phyloP scores from a whole-genome alignment of 2,888 invertebrate species.

The Hydraecia micacea region DNA sequence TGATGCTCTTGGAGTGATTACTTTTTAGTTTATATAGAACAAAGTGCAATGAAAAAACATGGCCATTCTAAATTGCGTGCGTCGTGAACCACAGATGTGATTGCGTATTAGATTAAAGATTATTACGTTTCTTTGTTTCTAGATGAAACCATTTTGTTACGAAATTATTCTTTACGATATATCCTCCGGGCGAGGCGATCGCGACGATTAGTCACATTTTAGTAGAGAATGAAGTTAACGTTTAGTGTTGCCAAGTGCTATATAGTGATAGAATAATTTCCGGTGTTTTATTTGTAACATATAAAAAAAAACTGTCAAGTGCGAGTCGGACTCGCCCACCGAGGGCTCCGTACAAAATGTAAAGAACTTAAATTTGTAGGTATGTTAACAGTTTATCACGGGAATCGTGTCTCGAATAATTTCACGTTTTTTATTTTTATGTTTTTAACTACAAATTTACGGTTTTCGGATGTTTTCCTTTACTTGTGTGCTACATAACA shows the following conservation, averaged over 20 bases:
- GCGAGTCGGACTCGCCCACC: too few species aligned
- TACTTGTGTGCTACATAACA: too few species aligned
- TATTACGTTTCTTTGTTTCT: slow-evolving; percentile 52
- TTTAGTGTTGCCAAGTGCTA: background rate
- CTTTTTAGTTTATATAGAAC: too few species aligned
- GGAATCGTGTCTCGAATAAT: too few species aligned
- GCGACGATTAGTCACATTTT: slow-evolving; percentile 7
- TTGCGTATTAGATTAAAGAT: slow-evolving; percentile 38
- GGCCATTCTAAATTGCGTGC: slow-evolving; percentile 31
- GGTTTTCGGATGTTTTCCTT: too few species aligned
- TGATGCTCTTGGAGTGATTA: slow-evolving; percentile 10
- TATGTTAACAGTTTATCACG: too few species aligned
- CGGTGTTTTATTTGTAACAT: background rate
- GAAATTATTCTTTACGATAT: slow-evolving; percentile 22
- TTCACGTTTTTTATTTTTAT: too few species aligned
- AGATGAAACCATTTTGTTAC: slow-evolving; percentile 41
- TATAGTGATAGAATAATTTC: background rate
- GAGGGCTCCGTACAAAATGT: too few species aligned
- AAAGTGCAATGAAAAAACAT: slow-evolving; percentile 10
- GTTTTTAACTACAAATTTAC: too few species aligned
- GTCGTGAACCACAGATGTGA: slow-evolving; percentile 37
- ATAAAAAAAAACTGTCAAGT: background rate
- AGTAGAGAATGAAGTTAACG: background rate
- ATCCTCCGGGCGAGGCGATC: background rate
- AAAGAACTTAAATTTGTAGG: too few species aligned